Evolutionary conservation across 2,113 vertebrate genomes (phyloP).

Genomic region (Rhinopomastus cyanomelas): DNA sequence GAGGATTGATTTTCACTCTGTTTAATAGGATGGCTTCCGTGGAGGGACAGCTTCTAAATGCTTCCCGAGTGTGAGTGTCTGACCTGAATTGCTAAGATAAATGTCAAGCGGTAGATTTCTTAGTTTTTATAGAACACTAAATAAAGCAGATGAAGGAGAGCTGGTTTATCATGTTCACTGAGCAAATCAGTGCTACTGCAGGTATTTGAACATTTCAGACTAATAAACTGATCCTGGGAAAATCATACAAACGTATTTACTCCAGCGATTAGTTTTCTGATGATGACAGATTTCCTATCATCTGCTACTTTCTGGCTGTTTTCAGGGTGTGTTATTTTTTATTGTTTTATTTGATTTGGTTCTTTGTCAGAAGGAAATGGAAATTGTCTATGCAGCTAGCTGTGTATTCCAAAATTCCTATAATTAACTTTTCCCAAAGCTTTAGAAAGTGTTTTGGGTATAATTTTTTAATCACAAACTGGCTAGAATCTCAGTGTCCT

Average conservation of each 20-base stretch:
- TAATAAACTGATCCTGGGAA: background rate
- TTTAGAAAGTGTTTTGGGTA: background rate
- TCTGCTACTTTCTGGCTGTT: background rate
- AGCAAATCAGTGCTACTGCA: background rate
- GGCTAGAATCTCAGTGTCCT: background rate
- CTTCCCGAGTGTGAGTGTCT: background rate
- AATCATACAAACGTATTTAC: background rate
- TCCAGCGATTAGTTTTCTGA: background rate
- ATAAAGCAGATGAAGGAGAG: background rate
- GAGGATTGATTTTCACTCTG: background rate
- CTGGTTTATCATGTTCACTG: background rate
- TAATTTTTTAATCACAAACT: background rate
- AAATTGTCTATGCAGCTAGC: background rate
- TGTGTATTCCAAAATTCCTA: background rate
- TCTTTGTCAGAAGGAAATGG: background rate
- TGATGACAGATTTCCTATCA: background rate
- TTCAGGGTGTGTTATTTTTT: background rate
- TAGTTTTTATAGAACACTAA: background rate
- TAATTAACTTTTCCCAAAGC: background rate
- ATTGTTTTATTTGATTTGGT: background rate
- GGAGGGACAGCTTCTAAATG: background rate
- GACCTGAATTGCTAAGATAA: background rate
- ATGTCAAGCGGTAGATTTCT: background rate
- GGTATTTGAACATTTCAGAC: background rate
- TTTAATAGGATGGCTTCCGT: background rate